phyloP scores from a whole-genome alignment of 2,888 invertebrate species.

The Hipparchia semele region DNA sequence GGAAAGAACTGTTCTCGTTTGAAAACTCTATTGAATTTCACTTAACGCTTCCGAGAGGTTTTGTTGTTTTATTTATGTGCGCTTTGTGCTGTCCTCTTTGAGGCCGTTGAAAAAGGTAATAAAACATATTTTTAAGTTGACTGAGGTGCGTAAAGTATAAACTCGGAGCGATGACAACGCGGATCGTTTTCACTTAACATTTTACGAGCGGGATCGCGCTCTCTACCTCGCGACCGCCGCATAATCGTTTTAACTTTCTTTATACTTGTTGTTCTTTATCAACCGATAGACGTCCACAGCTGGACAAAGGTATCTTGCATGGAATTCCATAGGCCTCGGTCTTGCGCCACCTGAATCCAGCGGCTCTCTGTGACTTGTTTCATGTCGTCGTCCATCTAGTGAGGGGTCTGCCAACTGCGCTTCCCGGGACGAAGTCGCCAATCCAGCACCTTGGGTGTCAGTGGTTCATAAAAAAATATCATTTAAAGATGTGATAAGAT shows the following conservation, averaged over 20 bases:
- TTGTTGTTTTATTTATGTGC: conserved; percentile 35
- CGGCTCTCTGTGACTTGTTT: too few relatives aligned
- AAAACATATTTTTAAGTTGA: conserved; percentile 62
- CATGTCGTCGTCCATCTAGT: too few relatives aligned
- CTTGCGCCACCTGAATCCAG: too few relatives aligned
- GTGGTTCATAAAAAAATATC: too few relatives aligned
- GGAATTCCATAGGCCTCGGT: too few relatives aligned
- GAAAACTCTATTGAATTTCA: conserved; percentile 37
- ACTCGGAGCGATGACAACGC: conserved; percentile 68
- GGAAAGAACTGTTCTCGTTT: conserved; percentile 26
- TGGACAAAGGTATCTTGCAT: too few relatives aligned
- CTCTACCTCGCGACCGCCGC: conserved; percentile 43
- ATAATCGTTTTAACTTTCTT: conserved; percentile 48
- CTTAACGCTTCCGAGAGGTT: conserved; percentile 22
- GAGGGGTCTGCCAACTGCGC: too few relatives aligned
- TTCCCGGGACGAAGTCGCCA: too few relatives aligned
- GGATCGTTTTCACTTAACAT: conserved; percentile 66
- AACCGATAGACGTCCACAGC: too few relatives aligned
- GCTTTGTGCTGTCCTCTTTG: conserved; percentile 49
- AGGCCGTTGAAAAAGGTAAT: conserved; percentile 49
- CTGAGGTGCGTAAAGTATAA: conserved; percentile 54
- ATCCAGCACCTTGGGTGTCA: too few relatives aligned
- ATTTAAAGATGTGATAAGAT: too few relatives aligned
- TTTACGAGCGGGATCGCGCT: conserved; percentile 54
- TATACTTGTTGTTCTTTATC: conserved; percentile 29